Base-by-base conservation (phyloP, 1,140 invertebrate genomes). In the Anastrepha obliqua region DNA sequence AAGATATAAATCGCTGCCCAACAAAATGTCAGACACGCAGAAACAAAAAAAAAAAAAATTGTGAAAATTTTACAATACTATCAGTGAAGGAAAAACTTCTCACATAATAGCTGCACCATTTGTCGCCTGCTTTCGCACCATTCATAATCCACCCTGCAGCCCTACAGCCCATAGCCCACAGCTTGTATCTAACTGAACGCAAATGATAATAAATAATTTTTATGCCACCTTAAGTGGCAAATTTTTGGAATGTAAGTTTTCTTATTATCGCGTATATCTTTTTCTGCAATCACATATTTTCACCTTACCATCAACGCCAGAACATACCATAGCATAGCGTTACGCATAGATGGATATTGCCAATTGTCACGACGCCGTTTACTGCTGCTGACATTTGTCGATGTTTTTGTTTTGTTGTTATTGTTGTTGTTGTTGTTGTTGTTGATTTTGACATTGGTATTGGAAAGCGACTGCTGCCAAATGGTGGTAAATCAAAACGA, bases 151-250 rank as follows among this genome's bases (percentile, higher is more conserved):
- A 13, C 0, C 55, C 4, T 15, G 17, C 60, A 62, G 13, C 11
- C 15, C 11, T 62, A 17, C 15, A 62, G 7, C 15, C 4, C 60
- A 62, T 11, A 62, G 1, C 60, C 17, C 11, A 42, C 39, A 74
- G 44, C 67, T 7, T 74, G 67, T 74, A 74, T 47, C 3, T 42
- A 74, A 74, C 15, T 6, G 39, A 47, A 74, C 67, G 67, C 42
- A 47, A 74, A 74, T 74, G 67, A 74, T 74, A 74, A 74, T 74
- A 74, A 74, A 74, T 74, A 74, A 74, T 74, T 74, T 74, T 74
- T 74, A 74, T 74, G 67, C 39, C 67, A 47, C 44, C 67, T 74
- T 74, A 74, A 74, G 42, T 42, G 67, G 3, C 11, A 39, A 42
- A 42, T 47, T 74, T 74, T 15, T 62, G 60, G 60, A 62, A 55